phyloP scores from a whole-genome alignment of 2,113 vertebrate species.

The Apistogramma diplotaenia region DNA sequence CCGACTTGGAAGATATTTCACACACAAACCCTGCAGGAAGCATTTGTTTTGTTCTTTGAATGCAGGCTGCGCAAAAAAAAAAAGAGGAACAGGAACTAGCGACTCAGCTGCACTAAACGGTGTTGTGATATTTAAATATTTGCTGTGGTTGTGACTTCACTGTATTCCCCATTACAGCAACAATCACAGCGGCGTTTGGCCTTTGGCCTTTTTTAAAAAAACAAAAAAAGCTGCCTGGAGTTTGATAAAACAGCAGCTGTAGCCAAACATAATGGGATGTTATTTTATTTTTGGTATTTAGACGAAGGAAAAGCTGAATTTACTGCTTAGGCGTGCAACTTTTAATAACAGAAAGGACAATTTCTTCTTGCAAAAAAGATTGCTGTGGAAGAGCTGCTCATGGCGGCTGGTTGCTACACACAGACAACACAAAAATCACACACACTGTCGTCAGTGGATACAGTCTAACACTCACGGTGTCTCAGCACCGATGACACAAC shows the following conservation, averaged over 20 bases:
- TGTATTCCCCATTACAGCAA: background rate
- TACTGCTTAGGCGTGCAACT: background rate
- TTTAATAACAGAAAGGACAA: background rate
- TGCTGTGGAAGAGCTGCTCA: background rate
- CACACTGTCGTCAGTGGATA: slow-evolving; percentile 9
- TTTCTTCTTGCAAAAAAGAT: background rate
- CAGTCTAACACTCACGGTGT: background rate
- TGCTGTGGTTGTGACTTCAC: background rate
- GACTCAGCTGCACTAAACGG: background rate
- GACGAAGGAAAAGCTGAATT: background rate
- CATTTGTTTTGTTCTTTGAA: slow-evolving; percentile 13
- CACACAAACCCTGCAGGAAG: background rate
- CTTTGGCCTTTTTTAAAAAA: too few relatives aligned
- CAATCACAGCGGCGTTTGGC: background rate
- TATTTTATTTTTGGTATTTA: background rate
- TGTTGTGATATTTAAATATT: background rate
- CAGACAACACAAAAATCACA: slow-evolving; percentile 2
- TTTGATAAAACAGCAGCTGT: background rate
- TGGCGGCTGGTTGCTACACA: slow-evolving; percentile 1
- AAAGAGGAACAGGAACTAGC: slow-evolving; percentile 36
- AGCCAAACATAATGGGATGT: background rate
- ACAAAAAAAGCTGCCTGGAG: background rate
- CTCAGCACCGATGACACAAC: background rate
- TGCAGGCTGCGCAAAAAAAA: background rate
- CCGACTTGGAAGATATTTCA: background rate